A percentile compares a stretch with the other conserved stretches of the same genome.
Conservation (phyloP, 2,888 invertebrate species). For the Polyommatus iphigenia region DNA sequence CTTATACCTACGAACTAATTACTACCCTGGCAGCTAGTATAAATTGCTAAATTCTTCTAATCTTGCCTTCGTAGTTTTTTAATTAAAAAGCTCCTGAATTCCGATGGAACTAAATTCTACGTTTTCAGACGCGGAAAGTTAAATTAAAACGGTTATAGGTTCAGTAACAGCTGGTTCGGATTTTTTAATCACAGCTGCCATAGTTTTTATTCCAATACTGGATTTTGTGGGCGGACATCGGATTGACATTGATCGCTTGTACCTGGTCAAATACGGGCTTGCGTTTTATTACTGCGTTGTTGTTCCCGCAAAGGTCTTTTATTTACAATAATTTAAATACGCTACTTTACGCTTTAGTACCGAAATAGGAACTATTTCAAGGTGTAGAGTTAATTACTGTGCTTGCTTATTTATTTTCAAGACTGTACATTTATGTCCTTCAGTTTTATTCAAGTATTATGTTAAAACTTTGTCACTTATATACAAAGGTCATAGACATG, state of each 20-base stretch:
- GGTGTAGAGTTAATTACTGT: too few relatives aligned
- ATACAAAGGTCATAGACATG: not conserved
- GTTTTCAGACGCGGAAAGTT: not conserved
- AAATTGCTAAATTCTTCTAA: not conserved
- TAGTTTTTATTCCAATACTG: slow-evolving; percentile 22
- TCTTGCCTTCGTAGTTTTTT: not conserved
- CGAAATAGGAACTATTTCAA: too few relatives aligned
- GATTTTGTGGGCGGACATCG: slow-evolving; percentile 27
- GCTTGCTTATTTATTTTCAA: not conserved
- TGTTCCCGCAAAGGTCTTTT: not conserved
- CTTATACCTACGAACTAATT: too few relatives aligned
- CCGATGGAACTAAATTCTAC: not conserved
- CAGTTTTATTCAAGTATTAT: not conserved
- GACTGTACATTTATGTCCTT: not conserved
- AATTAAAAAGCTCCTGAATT: not conserved
- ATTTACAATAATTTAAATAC: not conserved
- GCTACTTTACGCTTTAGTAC: not conserved
- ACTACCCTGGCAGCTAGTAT: not conserved
- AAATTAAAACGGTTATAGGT: slow-evolving; percentile 13
- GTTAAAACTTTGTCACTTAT: not conserved
- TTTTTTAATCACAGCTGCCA: slow-evolving; percentile 27
- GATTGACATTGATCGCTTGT: slow-evolving; percentile 27
- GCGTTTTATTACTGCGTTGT: not conserved
- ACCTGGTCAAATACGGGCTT: slow-evolving; percentile 24
- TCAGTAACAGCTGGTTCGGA: slow-evolving; percentile 14